Evolutionary conservation across 2,113 vertebrate species (phyloP), one percentile per base, ranked within the genome.

Genomic region (Sinocyclocheilus grahami): DNA sequence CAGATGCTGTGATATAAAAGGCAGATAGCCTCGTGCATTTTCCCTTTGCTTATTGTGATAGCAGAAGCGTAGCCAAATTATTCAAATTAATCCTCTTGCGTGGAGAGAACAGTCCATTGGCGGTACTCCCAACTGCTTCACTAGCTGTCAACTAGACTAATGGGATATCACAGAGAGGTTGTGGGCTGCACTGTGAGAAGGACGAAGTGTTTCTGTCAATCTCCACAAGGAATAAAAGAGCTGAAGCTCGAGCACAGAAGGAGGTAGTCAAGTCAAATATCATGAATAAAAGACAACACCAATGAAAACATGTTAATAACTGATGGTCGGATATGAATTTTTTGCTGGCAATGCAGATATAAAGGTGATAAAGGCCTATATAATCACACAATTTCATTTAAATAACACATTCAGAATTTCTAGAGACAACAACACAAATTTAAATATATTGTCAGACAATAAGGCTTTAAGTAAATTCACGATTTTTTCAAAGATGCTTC

Each of bases 111-210:
- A 51, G 65, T 30, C 71, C 30, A 87, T 30, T 46, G 69, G 72
- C 5, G 24, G 53, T 14, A 63, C 84, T 51, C 83, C 75, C 37
- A 51, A 42, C 37, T 18, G 65, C 55, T 51, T 39, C 51, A 27
- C 51, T 62, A 33, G 62, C 82, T 84, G 82, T 75, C 67, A 84
- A 24, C n/a, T 51, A 58, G 82, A 75, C 65, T 87, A 72, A 75
- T 84, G 51, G 16, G 14, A 78, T 10, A 87, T 78, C 48, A 79
- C 37, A 84, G 84, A 85, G 55, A 48, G 14, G 30, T 37, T 39
- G 60, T 33, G 14, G 65, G 46, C 20, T 24, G 7, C 51, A n/a
- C 5, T 37, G 11, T 46, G 63, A 51, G 84, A 51, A 67, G 62
- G 48, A 20, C 27, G 37, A 65, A 76, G 22, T 51, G 27, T 67